Conservation (phyloP, 2,797 vertebrate species). For the Eupleurogrammus muticus region DNA sequence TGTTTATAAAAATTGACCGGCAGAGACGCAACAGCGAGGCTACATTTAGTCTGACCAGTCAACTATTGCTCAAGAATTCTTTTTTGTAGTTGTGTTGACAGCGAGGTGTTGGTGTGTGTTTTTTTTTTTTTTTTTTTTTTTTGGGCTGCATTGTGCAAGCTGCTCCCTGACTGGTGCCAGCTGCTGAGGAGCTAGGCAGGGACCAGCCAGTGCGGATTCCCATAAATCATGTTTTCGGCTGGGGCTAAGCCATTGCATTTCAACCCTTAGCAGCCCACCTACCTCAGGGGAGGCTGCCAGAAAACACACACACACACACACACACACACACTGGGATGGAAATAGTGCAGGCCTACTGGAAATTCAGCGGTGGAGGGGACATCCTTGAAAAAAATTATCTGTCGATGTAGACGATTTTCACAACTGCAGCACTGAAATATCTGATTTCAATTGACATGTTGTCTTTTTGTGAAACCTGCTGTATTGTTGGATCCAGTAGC, state of each 20-base stretch:
- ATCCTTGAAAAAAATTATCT: constrained; percentile 28
- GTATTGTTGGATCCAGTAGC: not conserved
- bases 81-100: constrained; percentile 12
- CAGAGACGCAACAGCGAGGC: not conserved
- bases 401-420: constrained; percentile 28
- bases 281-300: constrained; percentile 47
- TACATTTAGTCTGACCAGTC: not conserved
- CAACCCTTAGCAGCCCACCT: constrained; percentile 46
- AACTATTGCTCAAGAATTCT: not conserved
- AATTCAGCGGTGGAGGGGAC: constrained; percentile 33
- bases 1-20: constrained; percentile 27
- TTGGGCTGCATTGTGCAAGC: constrained; percentile 55
- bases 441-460: constrained; percentile 23
- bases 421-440: constrained; percentile 11
- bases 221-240: constrained; percentile 55
- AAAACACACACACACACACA: constrained; percentile 20
- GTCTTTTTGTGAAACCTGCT: not conserved
- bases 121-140: too few species aligned
- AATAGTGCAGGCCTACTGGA: constrained; percentile 51
- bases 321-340: constrained; percentile 42
- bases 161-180: constrained; percentile 59
- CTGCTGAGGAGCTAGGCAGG: constrained; percentile 52
- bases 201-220: constrained; percentile 11
- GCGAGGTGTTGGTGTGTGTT: constrained; percentile 14
- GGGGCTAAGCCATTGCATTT: constrained; percentile 32